phyloP scores from a whole-genome alignment of 2,797 vertebrate species.

The Cephalopachus bancanus region DNA sequence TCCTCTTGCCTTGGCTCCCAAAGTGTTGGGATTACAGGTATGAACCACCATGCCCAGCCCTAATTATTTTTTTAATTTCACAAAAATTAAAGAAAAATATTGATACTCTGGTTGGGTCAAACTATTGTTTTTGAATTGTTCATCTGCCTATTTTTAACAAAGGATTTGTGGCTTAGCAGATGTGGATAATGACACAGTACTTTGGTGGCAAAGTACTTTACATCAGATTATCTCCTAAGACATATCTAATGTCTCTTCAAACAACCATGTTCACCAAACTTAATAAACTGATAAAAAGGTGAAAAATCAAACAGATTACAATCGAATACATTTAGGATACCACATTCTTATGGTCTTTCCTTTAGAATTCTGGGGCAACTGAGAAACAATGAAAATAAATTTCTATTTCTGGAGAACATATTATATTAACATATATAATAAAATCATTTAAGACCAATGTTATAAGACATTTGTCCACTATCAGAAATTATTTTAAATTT shows the following conservation, averaged over 20 bases:
- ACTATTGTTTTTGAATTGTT: background rate
- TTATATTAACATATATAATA: background rate
- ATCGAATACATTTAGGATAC: background rate
- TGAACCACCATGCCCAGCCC: too few relatives aligned
- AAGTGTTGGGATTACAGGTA: too few relatives aligned
- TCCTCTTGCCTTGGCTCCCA: too few relatives aligned
- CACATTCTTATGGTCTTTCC: background rate
- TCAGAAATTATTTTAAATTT: constrained; percentile 5
- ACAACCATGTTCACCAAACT: background rate
- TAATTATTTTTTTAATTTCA: background rate
- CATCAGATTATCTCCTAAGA: background rate
- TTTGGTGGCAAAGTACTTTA: background rate
- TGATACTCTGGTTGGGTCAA: background rate
- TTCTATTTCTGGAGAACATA: background rate
- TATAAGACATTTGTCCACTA: background rate
- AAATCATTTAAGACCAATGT: background rate
- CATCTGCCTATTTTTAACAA: background rate
- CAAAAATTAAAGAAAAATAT: background rate
- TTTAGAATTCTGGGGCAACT: background rate
- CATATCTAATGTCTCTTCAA: background rate
- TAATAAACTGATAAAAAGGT: background rate
- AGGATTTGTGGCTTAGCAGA: background rate
- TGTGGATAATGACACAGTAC: background rate
- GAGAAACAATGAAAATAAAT: background rate
- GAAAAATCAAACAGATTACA: background rate